phyloP scores from a whole-genome alignment of 2,888 invertebrate species.

The Eilema caniola region DNA sequence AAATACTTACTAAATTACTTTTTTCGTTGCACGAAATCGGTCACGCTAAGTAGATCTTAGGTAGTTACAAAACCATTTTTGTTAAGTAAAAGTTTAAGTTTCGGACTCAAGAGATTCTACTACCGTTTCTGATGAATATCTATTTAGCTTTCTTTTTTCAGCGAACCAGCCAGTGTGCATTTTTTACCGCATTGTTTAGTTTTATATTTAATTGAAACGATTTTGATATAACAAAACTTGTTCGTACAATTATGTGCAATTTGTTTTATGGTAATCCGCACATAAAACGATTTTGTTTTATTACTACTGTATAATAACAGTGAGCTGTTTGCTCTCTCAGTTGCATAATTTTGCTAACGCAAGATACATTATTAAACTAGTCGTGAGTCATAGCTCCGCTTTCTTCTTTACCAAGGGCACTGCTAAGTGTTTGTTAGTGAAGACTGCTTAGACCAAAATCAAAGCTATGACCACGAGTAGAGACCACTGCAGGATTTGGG shows the following conservation, averaged over 20 bases:
- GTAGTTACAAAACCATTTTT: slow-evolving; percentile 41
- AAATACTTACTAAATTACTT: slow-evolving; percentile 64
- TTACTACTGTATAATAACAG: background rate
- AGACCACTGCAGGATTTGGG: too few relatives aligned
- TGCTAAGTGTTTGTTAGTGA: background rate
- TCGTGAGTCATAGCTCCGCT: background rate
- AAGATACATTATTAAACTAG: background rate
- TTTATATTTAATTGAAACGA: background rate
- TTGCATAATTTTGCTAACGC: background rate
- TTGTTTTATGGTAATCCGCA: slow-evolving; percentile 1
- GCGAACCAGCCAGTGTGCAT: background rate
- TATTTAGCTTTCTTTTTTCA: slow-evolving; percentile 20
- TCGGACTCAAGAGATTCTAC: slow-evolving; percentile 33
- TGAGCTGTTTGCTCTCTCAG: background rate
- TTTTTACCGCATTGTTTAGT: background rate
- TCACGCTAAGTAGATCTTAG: slow-evolving; percentile 57
- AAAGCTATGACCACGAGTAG: background rate
- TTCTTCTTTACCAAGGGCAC: background rate
- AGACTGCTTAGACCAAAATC: too few relatives aligned
- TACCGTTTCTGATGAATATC: slow-evolving; percentile 24
- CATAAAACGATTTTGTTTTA: background rate
- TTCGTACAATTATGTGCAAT: slow-evolving; percentile 1
- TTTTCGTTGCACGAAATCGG: slow-evolving; percentile 68
- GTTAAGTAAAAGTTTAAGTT: slow-evolving; percentile 48
- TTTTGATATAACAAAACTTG: background rate